Evolutionary conservation across 2,888 invertebrate species (phyloP).

Genomic region (Acanthococcus lagerstroemiae): DNA sequence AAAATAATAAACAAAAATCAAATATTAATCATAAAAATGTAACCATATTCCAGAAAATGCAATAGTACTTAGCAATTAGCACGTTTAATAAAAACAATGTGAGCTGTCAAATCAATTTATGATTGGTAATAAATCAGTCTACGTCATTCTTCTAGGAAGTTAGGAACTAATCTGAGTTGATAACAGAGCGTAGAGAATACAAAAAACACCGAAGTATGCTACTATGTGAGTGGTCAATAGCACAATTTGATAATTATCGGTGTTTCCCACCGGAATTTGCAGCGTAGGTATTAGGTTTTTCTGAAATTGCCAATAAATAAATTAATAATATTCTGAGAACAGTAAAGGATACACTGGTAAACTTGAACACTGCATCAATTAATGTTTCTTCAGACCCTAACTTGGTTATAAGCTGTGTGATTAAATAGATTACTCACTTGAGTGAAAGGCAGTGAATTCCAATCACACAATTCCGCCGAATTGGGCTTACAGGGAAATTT

Average conservation of each 20-base stretch:
- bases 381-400: neutral
- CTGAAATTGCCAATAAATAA: conserved; percentile 14
- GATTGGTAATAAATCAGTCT: too few species aligned
- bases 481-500: conserved; percentile 8
- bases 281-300: neutral
- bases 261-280: conserved; percentile 17
- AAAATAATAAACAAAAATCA: too few species aligned
- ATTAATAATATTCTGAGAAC: too few species aligned
- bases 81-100: too few species aligned
- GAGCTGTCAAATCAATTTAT: too few species aligned
- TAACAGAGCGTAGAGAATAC: conserved; percentile 4
- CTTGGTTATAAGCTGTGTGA: neutral
- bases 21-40: too few species aligned
- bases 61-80: too few species aligned
- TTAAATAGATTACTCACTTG: conserved; percentile 3
- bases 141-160: too few species aligned
- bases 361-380: too few species aligned
- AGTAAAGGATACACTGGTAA: too few species aligned
- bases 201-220: neutral
- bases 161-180: neutral
- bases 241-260: conserved; percentile 1
- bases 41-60: too few species aligned
- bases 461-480: conserved; percentile 7
- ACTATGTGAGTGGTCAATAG: conserved; percentile 2
- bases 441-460: conserved; percentile 4